A percentile compares a stretch with the other conserved stretches of the same genome.
Conservation (phyloP, 2,113 vertebrate genomes). For the Hassar affinis region DNA sequence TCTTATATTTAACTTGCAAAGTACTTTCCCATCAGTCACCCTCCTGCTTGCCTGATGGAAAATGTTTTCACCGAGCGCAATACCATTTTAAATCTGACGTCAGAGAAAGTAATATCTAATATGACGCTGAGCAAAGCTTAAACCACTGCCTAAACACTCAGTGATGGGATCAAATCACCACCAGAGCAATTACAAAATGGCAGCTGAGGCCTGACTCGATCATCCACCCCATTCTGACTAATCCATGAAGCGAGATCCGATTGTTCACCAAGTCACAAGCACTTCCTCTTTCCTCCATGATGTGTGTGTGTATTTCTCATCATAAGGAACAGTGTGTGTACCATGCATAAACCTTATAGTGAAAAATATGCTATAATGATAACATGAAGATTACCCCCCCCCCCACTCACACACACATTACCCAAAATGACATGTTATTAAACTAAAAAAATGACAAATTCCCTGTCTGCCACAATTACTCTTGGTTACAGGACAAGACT, state of each 20-base stretch:
- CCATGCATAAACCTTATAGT: background rate
- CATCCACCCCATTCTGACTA: constrained; percentile 52
- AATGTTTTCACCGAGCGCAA: background rate
- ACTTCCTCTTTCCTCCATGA: constrained; percentile 46
- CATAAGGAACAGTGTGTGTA: background rate
- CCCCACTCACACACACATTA: too few relatives aligned
- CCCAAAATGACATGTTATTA: background rate
- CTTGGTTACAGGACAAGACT: background rate
- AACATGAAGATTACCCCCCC: too few relatives aligned
- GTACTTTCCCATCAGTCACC: background rate
- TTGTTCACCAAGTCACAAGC: constrained; percentile 56
- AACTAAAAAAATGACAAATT: background rate
- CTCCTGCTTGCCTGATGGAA: background rate
- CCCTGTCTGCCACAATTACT: background rate
- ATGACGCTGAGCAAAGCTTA: background rate
- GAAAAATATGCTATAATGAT: too few relatives aligned
- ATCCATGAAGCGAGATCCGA: constrained; percentile 41
- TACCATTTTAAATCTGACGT: background rate
- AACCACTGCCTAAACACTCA: background rate
- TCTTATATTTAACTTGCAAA: constrained; percentile 19
- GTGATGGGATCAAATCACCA: constrained; percentile 14
- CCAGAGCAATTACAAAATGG: constrained; percentile 31
- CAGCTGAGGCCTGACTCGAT: constrained; percentile 34
- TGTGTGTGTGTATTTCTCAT: background rate
- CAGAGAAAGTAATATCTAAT: background rate